These are phyloP conservation scores for Stylophora pistillata DNA, from an alignment of 64 coral and sea anemone species.

Conservation along the genomic window DNA sequence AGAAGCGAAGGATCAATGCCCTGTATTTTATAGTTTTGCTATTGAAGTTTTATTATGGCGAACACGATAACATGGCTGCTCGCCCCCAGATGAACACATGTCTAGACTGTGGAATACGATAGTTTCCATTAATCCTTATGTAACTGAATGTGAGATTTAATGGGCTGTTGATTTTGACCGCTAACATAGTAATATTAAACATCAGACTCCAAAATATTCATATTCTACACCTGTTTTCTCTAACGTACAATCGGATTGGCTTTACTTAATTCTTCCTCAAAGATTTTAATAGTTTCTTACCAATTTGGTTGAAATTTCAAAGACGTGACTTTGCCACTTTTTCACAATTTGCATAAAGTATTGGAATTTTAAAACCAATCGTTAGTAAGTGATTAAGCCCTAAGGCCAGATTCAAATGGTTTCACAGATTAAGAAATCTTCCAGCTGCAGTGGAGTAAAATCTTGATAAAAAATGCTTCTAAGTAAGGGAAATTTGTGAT, in stretches of 20 bases:
- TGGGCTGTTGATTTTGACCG: background rate
- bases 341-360: slow-evolving; percentile 11
- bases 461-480: too few relatives aligned
- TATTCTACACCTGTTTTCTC: background rate
- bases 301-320: background rate
- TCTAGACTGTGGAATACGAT: background rate
- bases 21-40: background rate
- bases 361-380: slow-evolving; percentile 33
- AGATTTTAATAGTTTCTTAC: background rate
- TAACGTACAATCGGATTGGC: too few relatives aligned
- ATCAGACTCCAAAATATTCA: background rate
- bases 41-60: background rate
- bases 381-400: background rate
- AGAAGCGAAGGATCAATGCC: background rate
- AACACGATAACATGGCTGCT: background rate
- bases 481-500: too few relatives aligned
- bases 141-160: background rate
- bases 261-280: background rate
- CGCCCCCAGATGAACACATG: background rate
- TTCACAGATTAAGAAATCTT: background rate
- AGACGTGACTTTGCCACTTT: background rate
- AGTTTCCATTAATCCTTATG: background rate
- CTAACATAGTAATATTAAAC: background rate
- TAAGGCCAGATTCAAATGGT: background rate
- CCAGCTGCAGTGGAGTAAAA: background rate